These are phyloP conservation scores for Bagarius yarrelli DNA, from an alignment of 2,113 vertebrate genomes.

Conservation along the genomic window DNA sequence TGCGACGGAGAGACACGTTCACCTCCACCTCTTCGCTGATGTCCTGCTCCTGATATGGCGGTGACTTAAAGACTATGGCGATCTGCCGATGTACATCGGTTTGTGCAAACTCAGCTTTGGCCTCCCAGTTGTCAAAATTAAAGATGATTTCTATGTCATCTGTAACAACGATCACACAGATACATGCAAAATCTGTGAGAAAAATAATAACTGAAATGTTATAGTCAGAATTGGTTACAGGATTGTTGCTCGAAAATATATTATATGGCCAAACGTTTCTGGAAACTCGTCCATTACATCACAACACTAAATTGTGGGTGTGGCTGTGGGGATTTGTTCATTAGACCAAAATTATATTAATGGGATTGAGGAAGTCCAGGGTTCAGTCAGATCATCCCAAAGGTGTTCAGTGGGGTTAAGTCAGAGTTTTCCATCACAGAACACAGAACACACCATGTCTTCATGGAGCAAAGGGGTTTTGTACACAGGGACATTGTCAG, in stretches of 20 bases:
- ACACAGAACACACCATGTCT: no score
- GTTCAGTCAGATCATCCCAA: no score
- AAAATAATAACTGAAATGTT: background rate
- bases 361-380: no score
- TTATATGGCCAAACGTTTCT: no score
- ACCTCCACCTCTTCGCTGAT: constrained; percentile 77
- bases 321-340: no score
- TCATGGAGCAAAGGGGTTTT: no score
- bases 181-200: background rate
- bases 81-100: constrained; percentile 91
- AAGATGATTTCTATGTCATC: constrained; percentile 90
- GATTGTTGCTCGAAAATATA: background rate
- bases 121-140: constrained; percentile 79
- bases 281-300: no score
- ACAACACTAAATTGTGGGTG: no score
- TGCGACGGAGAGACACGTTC: constrained; percentile 75
- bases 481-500: no score
- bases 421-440: no score
- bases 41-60: constrained; percentile 82
- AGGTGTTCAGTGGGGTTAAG: no score
- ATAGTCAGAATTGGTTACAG: background rate
- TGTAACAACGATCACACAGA: constrained; percentile 51
- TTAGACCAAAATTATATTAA: no score
- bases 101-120: constrained; percentile 85
- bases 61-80: constrained; percentile 88